Conservation (phyloP, 37 sponge, comb jelly and placozoan genomes). For the Hexactinellida sp. region DNA sequence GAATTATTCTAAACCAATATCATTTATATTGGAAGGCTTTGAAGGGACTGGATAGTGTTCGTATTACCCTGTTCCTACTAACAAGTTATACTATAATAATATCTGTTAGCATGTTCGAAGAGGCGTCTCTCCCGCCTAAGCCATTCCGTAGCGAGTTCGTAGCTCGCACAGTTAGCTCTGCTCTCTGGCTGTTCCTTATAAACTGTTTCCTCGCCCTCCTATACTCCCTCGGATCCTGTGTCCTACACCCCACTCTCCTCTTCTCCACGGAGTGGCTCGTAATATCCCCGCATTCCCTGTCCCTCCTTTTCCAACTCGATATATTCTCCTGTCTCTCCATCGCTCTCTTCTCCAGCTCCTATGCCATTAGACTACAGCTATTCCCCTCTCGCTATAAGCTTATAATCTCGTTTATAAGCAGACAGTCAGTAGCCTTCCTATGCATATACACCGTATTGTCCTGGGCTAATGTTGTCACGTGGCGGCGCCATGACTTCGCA, state of each 20-base stretch:
- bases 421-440: not conserved
- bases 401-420: not conserved
- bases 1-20: no score
- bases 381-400: not conserved
- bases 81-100: no score
- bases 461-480: not conserved
- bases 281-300: not conserved
- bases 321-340: not conserved
- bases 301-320: not conserved
- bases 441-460: not conserved
- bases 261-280: not conserved
- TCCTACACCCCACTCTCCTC: not conserved
- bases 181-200: not conserved
- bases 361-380: not conserved
- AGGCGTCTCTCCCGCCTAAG: not conserved
- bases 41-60: no score
- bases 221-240: not conserved
- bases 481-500: not conserved
- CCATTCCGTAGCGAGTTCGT: not conserved
- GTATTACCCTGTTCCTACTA: no score
- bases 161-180: not conserved
- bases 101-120: not conserved
- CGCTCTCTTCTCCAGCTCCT: not conserved
- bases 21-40: no score
- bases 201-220: not conserved